Base-by-base conservation (phyloP, 2,797 vertebrate species). In the Odontamblyopus lacepedii region DNA sequence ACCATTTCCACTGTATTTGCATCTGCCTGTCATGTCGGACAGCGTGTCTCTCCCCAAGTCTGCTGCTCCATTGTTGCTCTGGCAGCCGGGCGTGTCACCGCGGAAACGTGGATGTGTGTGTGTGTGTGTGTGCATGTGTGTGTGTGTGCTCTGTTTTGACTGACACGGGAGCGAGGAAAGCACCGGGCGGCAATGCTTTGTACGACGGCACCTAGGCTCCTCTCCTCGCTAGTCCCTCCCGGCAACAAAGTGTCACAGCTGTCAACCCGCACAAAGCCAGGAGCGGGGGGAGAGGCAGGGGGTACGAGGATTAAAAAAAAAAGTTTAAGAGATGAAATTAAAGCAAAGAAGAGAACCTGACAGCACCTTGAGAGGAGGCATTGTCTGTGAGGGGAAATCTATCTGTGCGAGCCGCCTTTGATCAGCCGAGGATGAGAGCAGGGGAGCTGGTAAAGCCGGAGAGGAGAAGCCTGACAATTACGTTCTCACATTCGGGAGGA, bases 301-400 rank as follows among this genome's bases (percentile, higher is more conserved):
- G 87, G 91, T 89, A 85, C 73, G 83, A 7, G 91, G 90, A 92
- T 91, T 92, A 86, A 93, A 91, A 90, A 87, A 44, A 68, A 92
- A 92, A 93, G 91, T 92, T 93, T 92, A 92, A 92, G 91, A 93
- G 90, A 93, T 93, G 90, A 93, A 93, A 93, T 92, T 92, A 93
- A 92, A 94, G 92, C 88, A 92, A 92, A 92, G 93, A 93, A 92
- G 92, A 86, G 89, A 93, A 93, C 89, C 90, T 93, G 93, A 93
- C 92, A 93, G 89, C 86, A 94, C 90, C 92, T 93, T 92, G 90
- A 93, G 92, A 92, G 89, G 87, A 93, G 89, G 87, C 85, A 92
- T 94, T 94, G 93, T 94, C 87, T 93, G 89, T 18, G 86, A 88
- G 87, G 88, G 89, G 91, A 92, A 92, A 91, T 92, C 89, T 87